These are phyloP conservation scores for Aphodius granarius DNA, from an alignment of 2,888 invertebrate genomes.

Conservation along the genomic window DNA sequence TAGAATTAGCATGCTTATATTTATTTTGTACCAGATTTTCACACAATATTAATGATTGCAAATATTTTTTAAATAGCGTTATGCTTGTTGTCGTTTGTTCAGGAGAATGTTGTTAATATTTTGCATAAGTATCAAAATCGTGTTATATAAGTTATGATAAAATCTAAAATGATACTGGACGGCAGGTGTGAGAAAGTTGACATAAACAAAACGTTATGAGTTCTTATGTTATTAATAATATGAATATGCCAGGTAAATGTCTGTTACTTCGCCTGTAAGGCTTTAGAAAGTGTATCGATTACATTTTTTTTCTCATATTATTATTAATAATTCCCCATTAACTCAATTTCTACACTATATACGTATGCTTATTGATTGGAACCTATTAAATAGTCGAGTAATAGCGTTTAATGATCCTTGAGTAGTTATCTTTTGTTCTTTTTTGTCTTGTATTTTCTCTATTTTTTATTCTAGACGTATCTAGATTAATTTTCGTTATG, in stretches of 20 bases:
- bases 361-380: not conserved
- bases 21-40: too few relatives aligned
- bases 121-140: too few relatives aligned
- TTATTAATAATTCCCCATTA: not conserved
- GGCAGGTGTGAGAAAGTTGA: not conserved
- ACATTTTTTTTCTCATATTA: not conserved
- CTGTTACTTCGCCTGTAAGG: not conserved
- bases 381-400: not conserved
- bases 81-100: too few relatives aligned
- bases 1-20: too few relatives aligned
- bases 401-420: not conserved
- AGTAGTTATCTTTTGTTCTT: not conserved
- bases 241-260: not conserved
- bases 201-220: not conserved
- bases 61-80: too few relatives aligned
- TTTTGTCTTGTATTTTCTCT: not conserved
- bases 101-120: too few relatives aligned
- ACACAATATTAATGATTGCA: too few relatives aligned
- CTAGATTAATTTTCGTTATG: not conserved
- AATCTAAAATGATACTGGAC: too few relatives aligned
- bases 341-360: not conserved
- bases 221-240: not conserved
- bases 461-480: not conserved
- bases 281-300: not conserved
- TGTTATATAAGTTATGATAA: too few relatives aligned